These are phyloP conservation scores for Patella vulgata DNA, from an alignment of 1,140 invertebrate species.

Conservation along the genomic window DNA sequence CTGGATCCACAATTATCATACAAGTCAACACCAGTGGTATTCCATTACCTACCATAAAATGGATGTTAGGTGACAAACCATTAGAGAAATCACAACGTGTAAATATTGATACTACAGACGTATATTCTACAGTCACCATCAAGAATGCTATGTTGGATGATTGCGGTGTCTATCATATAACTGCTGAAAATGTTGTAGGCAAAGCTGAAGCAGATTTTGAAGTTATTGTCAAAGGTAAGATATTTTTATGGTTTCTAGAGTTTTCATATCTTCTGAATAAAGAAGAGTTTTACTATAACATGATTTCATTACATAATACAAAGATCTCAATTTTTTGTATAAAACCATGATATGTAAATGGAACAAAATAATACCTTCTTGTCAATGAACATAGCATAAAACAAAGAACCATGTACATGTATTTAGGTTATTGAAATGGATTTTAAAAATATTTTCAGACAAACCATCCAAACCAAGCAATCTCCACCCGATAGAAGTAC, in stretches of 20 bases:
- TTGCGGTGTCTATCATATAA: constrained; percentile 59
- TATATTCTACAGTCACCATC: constrained; percentile 54
- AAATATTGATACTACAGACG: constrained; percentile 54
- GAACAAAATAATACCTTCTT: too few relatives aligned
- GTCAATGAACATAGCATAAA: too few relatives aligned
- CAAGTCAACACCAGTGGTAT: constrained; percentile 80
- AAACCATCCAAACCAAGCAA: constrained; percentile 91
- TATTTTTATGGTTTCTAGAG: background rate
- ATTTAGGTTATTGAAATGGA: too few relatives aligned
- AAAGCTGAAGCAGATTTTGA: constrained; percentile 61
- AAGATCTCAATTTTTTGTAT: too few relatives aligned
- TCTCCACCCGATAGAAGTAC: constrained; percentile 65
- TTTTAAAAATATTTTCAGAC: constrained; percentile 72
- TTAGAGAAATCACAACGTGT: constrained; percentile 51
- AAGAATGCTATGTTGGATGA: constrained; percentile 56
- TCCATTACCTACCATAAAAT: constrained; percentile 89
- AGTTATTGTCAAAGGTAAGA: constrained; percentile 72
- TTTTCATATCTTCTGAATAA: too few relatives aligned
- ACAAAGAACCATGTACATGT: too few relatives aligned
- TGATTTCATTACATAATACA: too few relatives aligned
- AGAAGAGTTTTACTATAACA: too few relatives aligned
- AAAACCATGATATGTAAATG: too few relatives aligned
- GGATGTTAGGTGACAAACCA: constrained; percentile 82
- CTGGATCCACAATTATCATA: constrained; percentile 54
- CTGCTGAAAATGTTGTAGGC: constrained; percentile 63